Percentiles rank a stretch among this genome's conserved stretches.
These are phyloP conservation scores for Clarias platycephalus DNA, from an alignment of 2,797 vertebrate species.

Conservation along the genomic window DNA sequence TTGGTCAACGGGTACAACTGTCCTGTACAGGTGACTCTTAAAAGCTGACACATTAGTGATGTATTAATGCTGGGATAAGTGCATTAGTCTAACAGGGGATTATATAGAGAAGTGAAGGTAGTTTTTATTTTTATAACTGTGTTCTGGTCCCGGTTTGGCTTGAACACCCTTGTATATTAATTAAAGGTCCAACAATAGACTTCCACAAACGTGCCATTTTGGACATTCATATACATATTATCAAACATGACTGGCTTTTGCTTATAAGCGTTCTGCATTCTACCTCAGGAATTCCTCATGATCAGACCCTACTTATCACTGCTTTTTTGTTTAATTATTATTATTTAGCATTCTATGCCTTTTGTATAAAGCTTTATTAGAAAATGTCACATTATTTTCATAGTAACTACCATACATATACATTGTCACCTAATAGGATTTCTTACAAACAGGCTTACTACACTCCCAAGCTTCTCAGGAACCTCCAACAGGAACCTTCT, in stretches of 20 bases:
- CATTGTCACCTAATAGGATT: not conserved
- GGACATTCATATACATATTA: not conserved
- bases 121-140: no score
- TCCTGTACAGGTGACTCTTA: conserved; percentile 73
- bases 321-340: not conserved
- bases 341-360: not conserved
- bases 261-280: not conserved
- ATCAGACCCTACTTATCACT: not conserved
- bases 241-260: not conserved
- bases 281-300: not conserved
- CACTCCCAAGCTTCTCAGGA: no score
- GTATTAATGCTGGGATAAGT: no score
- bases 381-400: not conserved
- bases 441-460: conserved; percentile 73
- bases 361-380: not conserved
- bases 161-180: not conserved
- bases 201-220: not conserved
- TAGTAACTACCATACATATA: not conserved
- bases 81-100: no score
- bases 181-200: not conserved
- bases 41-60: not conserved
- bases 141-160: no score
- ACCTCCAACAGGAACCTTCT: conserved; percentile 81
- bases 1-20: conserved; percentile 80
- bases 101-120: no score